phyloP scores from a whole-genome alignment of 2,113 vertebrate genomes.

The Siniperca chuatsi region DNA sequence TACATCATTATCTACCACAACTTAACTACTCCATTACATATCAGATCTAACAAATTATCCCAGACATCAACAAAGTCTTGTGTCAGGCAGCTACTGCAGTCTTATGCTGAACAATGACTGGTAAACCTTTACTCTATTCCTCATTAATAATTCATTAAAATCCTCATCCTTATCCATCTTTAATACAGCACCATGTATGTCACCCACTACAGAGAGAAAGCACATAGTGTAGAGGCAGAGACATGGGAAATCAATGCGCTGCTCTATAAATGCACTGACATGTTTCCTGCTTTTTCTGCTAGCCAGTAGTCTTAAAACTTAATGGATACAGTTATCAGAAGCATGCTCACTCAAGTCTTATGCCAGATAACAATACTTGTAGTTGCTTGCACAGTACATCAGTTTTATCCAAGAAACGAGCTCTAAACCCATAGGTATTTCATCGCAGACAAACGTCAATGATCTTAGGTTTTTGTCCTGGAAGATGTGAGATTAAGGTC shows the following conservation, averaged over 20 bases:
- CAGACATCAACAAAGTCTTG: slow-evolving; percentile 10
- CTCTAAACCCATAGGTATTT: not conserved
- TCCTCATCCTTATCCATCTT: slow-evolving; percentile 56
- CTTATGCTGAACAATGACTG: slow-evolving; percentile 35
- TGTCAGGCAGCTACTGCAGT: slow-evolving; percentile 1
- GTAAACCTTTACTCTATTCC: slow-evolving; percentile 35
- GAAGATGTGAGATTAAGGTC: not conserved
- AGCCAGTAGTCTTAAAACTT: slow-evolving; percentile 18
- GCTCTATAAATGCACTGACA: slow-evolving; percentile 30
- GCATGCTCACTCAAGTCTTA: not conserved
- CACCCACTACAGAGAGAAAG: slow-evolving; percentile 15
- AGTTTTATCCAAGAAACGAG: not conserved
- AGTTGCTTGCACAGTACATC: not conserved
- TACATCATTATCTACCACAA: slow-evolving; percentile 11
- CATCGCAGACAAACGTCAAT: slow-evolving; percentile 1
- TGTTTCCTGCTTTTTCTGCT: slow-evolving; percentile 11
- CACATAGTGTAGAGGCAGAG: slow-evolving; percentile 21
- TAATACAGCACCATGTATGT: slow-evolving; percentile 40
- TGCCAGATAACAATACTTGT: not conserved
- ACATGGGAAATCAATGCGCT: slow-evolving; percentile 37
- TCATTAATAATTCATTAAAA: slow-evolving; percentile 69
- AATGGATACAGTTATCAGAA: slow-evolving; percentile 22
- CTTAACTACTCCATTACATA: not conserved
- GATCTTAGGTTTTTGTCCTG: not conserved
- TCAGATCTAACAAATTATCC: slow-evolving; percentile 9